A percentile compares a stretch with the other conserved stretches of the same genome.
phyloP scores from a whole-genome alignment of 1,140 invertebrate genomes.

The Chironomus striatipennis region DNA sequence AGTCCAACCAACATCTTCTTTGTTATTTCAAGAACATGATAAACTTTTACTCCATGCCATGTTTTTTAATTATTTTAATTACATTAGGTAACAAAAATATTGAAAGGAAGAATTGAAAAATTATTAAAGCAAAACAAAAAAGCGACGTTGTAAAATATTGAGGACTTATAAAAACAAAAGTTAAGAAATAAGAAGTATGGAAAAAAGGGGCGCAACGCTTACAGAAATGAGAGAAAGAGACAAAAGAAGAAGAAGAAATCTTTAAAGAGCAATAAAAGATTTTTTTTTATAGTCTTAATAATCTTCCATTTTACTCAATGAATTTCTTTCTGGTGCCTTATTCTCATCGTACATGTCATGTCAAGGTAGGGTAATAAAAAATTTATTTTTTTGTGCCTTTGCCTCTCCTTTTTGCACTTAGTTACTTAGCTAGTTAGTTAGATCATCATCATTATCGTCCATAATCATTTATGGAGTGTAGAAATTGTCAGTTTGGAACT shows the following conservation, averaged over 20 bases:
- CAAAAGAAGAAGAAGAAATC: no score
- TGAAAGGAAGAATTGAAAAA: not conserved
- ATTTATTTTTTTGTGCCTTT: no score
- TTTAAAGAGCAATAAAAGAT: not conserved
- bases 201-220: not conserved
- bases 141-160: not conserved
- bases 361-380: no score
- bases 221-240: no score
- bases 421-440: no score
- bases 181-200: not conserved
- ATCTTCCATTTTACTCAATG: not conserved
- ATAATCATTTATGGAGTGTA: not conserved
- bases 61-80: not conserved
- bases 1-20: no score
- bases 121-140: not conserved
- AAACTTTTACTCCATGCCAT: no score
- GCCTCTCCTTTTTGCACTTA: no score
- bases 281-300: not conserved
- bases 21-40: no score
- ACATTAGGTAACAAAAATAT: not conserved
- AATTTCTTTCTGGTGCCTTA: not conserved
- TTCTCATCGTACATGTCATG: no score
- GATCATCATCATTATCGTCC: no score
- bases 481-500: not conserved
- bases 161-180: slow-evolving; percentile 20